Evolutionary conservation across 2,797 vertebrate genomes (phyloP).

Genomic region (Onychomys torridus): DNA sequence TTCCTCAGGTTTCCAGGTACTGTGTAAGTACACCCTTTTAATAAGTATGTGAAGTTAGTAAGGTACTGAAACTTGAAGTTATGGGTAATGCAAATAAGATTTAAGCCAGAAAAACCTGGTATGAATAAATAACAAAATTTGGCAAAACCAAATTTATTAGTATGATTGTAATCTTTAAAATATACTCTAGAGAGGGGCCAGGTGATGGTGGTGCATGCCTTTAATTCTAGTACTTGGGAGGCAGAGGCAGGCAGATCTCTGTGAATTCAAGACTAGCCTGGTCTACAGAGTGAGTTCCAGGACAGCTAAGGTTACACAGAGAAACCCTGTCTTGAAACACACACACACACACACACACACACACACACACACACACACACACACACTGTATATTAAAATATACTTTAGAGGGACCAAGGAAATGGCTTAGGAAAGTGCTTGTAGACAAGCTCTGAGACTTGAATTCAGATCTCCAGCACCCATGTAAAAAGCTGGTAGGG

Average conservation of each 20-base stretch:
- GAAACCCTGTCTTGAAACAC: background rate
- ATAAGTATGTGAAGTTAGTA: slow-evolving; percentile 13
- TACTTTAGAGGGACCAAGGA: background rate
- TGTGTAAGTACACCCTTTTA: background rate
- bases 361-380: no score
- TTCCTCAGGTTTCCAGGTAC: background rate
- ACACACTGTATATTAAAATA: background rate
- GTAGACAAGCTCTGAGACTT: background rate
- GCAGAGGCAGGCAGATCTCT: background rate
- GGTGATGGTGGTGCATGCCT: fast-evolving
- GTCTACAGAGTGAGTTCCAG: background rate
- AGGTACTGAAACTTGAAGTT: background rate
- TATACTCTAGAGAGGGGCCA: background rate
- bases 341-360: no score
- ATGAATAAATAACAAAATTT: slow-evolving; percentile 34
- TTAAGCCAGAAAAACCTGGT: background rate
- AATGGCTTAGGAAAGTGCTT: background rate
- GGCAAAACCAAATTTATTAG: slow-evolving; percentile 8
- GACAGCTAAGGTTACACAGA: background rate
- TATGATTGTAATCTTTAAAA: slow-evolving; percentile 27
- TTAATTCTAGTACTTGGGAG: background rate
- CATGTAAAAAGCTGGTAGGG: background rate
- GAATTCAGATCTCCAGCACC: background rate
- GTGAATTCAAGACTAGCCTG: background rate
- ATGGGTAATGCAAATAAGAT: background rate